These are phyloP conservation scores for Calypte anna DNA, from an alignment of 2,113 vertebrate species.

Conservation along the genomic window DNA sequence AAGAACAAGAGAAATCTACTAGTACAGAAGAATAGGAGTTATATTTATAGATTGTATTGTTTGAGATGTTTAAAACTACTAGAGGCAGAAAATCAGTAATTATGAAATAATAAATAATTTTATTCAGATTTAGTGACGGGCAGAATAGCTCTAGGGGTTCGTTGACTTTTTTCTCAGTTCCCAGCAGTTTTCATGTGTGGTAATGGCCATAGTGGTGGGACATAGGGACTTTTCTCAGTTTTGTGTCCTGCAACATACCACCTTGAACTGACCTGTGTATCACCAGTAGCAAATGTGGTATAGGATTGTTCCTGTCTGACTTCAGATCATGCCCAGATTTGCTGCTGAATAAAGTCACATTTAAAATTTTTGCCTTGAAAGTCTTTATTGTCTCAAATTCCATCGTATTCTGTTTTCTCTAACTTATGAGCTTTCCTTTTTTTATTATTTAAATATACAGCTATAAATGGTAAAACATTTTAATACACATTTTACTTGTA, in stretches of 20 bases:
- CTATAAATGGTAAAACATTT: not conserved
- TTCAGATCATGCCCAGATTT: not conserved
- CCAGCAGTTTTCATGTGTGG: not conserved
- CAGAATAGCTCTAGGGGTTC: not conserved
- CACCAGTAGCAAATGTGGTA: not conserved
- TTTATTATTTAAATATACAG: not conserved
- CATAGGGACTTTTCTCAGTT: not conserved
- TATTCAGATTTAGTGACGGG: not conserved
- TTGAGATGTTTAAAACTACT: not conserved
- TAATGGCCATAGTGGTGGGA: not conserved
- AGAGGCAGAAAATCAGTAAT: not conserved
- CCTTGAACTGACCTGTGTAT: not conserved
- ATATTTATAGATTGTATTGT: not conserved
- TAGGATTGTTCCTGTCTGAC: not conserved
- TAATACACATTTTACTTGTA: not conserved
- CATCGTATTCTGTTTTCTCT: not conserved
- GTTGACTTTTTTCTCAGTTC: not conserved
- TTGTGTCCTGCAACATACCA: not conserved
- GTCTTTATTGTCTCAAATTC: not conserved
- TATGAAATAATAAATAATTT: not conserved
- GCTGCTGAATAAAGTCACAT: not conserved
- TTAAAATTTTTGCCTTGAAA: not conserved
- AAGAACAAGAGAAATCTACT: not conserved
- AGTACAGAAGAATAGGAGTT: not conserved
- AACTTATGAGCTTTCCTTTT: not conserved